A percentile compares a stretch with the other conserved stretches of the same genome.
Conservation (phyloP, 2,113 vertebrate genomes). For the Progne subis region DNA sequence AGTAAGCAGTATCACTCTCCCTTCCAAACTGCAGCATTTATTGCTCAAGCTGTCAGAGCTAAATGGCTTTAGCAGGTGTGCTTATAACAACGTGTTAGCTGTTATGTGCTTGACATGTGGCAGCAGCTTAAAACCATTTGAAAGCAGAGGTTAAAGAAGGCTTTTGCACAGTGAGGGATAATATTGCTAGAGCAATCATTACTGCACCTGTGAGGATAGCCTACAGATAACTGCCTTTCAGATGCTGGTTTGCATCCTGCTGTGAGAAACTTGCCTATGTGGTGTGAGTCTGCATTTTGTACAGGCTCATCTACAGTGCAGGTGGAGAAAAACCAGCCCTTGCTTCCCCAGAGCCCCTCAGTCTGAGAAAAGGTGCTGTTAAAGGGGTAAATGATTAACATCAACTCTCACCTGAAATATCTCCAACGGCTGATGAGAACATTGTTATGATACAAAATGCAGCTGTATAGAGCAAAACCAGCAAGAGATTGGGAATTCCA, state of each 20-base stretch:
- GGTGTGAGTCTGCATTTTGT: background rate
- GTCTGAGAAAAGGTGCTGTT: background rate
- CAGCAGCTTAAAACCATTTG: background rate
- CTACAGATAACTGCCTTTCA: background rate
- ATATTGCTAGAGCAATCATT: background rate
- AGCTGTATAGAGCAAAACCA: background rate
- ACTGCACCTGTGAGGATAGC: background rate
- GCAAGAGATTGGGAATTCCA: background rate
- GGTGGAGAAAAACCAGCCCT: fast-evolving
- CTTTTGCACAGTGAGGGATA: background rate
- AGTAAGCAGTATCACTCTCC: background rate
- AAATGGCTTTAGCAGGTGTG: background rate
- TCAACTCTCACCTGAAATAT: background rate
- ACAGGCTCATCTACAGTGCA: background rate
- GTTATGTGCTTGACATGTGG: background rate
- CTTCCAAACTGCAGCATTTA: background rate
- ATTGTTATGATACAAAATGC: background rate
- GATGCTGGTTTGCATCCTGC: background rate
- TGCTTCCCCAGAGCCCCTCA: fast-evolving
- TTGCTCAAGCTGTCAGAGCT: background rate
- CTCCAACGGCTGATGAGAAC: background rate
- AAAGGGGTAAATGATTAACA: background rate
- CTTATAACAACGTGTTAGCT: background rate
- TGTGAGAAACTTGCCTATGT: fast-evolving
- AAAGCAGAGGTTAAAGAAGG: background rate